Evolutionary conservation across 1,140 invertebrate genomes (phyloP).

Genomic region (Orius insidiosus): DNA sequence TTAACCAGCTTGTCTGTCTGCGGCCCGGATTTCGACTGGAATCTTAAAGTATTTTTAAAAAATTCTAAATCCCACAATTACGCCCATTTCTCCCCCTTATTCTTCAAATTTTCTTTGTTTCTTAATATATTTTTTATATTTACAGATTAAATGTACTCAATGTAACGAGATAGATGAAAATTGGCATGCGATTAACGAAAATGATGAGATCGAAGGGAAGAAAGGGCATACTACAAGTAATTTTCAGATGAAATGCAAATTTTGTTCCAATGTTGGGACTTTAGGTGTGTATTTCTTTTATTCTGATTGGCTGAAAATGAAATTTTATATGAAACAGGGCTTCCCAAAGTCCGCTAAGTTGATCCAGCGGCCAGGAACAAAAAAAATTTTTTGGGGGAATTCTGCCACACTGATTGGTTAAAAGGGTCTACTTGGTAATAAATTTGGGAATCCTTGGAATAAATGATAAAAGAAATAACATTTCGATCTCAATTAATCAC

Average conservation of each 20-base stretch:
- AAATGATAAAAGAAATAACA: too few relatives aligned
- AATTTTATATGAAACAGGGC: too few relatives aligned
- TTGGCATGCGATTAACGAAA: slow-evolving; percentile 12
- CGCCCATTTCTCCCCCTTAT: neutral
- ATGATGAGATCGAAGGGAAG: slow-evolving; percentile 9
- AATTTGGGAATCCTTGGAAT: too few relatives aligned
- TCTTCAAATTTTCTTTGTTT: neutral
- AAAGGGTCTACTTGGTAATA: too few relatives aligned
- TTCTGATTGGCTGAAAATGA: too few relatives aligned
- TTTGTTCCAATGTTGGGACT: slow-evolving; percentile 13
- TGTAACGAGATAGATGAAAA: slow-evolving; percentile 14
- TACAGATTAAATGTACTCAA: slow-evolving; percentile 12
- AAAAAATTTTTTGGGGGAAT: too few relatives aligned
- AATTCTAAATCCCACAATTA: too few relatives aligned
- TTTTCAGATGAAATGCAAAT: slow-evolving; percentile 17
- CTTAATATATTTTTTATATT: neutral
- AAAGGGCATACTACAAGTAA: slow-evolving; percentile 10
- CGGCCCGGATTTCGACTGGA: slow-evolving; percentile 9
- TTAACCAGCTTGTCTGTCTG: slow-evolving; percentile 5
- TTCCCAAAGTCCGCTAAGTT: too few relatives aligned
- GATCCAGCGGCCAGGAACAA: too few relatives aligned
- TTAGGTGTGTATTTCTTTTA: slow-evolving; percentile 7
- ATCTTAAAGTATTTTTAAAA: slow-evolving; percentile 11
- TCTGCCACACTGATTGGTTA: too few relatives aligned
- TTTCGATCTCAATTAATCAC: too few relatives aligned